Conservation (phyloP, 2,888 invertebrate genomes). For the Folsomia candida region DNA sequence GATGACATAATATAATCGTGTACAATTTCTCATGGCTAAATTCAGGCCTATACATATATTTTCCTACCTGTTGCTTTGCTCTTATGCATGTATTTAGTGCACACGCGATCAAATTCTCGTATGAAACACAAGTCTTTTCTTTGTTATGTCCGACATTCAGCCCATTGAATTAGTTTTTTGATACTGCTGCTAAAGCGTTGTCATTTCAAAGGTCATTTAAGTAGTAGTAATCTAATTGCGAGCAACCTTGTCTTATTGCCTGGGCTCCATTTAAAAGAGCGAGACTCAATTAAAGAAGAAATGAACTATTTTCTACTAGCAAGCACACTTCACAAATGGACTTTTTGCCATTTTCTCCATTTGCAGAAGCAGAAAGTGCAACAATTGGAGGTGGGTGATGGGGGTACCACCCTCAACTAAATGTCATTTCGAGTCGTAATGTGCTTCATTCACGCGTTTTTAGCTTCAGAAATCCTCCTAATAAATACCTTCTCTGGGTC, state of each 20-base stretch:
- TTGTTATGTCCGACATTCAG: not conserved
- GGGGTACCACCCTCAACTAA: not conserved
- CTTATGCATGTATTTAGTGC: not conserved
- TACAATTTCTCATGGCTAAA: not conserved
- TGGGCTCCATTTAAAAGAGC: not conserved
- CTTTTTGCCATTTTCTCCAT: not conserved
- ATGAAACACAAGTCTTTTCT: not conserved
- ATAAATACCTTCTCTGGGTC: not conserved
- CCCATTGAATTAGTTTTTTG: not conserved
- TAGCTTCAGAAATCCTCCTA: no score
- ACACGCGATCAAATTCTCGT: not conserved
- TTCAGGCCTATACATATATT: not conserved
- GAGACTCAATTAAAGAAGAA: not conserved
- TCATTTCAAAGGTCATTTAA: not conserved
- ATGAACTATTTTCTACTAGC: not conserved
- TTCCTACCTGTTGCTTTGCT: not conserved
- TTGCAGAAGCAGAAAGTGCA: not conserved
- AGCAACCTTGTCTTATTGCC: not conserved
- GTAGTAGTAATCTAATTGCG: not conserved
- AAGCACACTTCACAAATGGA: not conserved
- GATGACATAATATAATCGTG: not conserved
- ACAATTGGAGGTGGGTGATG: not conserved
- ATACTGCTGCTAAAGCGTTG: not conserved
- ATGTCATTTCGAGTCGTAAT: not conserved
- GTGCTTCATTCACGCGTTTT: no score